phyloP scores from a whole-genome alignment of 2,888 invertebrate genomes.

The Gymnocheta viridis region DNA sequence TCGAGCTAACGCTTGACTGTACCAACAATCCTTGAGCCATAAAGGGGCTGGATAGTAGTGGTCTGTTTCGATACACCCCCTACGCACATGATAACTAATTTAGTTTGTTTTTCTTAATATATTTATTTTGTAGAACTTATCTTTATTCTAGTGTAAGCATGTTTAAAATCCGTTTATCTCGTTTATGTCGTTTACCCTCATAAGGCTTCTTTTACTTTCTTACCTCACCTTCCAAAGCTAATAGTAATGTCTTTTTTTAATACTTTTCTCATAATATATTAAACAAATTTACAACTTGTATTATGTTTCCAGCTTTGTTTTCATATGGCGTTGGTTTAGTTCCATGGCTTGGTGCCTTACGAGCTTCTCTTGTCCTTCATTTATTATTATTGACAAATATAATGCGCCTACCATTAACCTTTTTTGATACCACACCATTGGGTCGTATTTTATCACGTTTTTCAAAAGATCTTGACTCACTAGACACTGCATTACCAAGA shows the following conservation, averaged over 20 bases:
- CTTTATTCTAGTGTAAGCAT: not conserved
- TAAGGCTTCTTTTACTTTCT: not conserved
- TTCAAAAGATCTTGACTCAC: constrained; percentile 83
- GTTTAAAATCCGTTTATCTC: not conserved
- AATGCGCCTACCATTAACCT: constrained; percentile 83
- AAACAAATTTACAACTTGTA: constrained; percentile 13
- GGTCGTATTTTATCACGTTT: constrained; percentile 85
- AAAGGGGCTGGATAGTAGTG: no score
- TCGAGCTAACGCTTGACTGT: no score
- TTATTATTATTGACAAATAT: constrained; percentile 82
- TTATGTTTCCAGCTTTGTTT: constrained; percentile 84
- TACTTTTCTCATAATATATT: not conserved
- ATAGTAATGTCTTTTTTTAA: not conserved
- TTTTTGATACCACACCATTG: constrained; percentile 86
- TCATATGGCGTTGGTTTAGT: constrained; percentile 87
- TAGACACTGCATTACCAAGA: constrained; percentile 82
- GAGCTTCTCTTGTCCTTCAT: constrained; percentile 80
- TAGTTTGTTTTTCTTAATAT: not conserved
- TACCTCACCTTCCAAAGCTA: not conserved
- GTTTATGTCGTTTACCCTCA: not conserved
- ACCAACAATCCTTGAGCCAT: no score
- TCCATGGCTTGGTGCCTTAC: constrained; percentile 85
- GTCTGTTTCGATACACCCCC: no score
- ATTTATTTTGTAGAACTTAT: not conserved
- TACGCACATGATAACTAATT: not conserved